Conservation (phyloP, 2,113 vertebrate species). For the Poeciliopsis turrubarensis region DNA sequence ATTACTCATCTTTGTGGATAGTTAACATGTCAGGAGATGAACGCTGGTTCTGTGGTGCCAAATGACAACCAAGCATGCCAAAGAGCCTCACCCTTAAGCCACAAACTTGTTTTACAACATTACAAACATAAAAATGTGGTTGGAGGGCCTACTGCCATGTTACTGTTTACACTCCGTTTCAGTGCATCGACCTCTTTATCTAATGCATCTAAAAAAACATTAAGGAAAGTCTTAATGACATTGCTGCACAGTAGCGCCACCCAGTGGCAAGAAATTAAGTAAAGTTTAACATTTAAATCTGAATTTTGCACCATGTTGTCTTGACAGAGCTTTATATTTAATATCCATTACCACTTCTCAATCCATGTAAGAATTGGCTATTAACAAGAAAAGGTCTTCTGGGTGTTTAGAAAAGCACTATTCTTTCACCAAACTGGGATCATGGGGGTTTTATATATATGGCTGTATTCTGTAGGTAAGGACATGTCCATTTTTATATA, state of each 20-base stretch:
- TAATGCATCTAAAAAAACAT: background rate
- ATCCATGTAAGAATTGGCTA: background rate
- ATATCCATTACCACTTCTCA: background rate
- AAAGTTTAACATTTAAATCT: background rate
- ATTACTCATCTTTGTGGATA: no score
- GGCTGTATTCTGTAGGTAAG: background rate
- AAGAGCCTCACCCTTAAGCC: background rate
- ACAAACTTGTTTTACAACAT: background rate
- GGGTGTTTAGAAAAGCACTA: background rate
- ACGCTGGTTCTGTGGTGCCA: background rate
- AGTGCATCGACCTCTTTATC: background rate
- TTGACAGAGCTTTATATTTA: background rate
- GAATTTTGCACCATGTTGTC: background rate
- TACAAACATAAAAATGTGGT: background rate
- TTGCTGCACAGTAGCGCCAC: background rate
- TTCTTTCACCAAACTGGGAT: background rate
- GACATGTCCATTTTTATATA: background rate
- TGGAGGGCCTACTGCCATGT: background rate
- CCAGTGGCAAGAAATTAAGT: background rate
- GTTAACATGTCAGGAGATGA: no score
- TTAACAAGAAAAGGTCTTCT: background rate
- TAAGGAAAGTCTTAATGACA: no score
- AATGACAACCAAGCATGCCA: background rate
- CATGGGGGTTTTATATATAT: background rate
- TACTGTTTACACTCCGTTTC: background rate